Percentiles rank a stretch among this genome's conserved stretches.
Conservation (phyloP, 1,140 invertebrate genomes). For the Trichonephila clavipes region DNA sequence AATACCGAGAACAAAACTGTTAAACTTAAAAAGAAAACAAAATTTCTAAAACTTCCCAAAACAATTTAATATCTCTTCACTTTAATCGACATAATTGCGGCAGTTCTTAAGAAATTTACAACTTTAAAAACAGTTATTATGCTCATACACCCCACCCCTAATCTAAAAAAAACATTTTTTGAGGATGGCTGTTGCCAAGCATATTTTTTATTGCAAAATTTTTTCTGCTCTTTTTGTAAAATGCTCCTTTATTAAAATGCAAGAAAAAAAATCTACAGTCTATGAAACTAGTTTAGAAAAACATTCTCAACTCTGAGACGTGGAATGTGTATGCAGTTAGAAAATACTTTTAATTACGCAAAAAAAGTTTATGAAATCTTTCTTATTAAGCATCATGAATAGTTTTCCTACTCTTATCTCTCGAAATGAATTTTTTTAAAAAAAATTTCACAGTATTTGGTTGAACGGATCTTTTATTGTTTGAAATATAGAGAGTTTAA, state of each 20-base stretch:
- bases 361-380: slow-evolving; percentile 18
- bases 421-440: too few species aligned
- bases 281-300: neutral
- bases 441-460: too few species aligned
- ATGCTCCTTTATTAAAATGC: neutral
- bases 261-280: neutral
- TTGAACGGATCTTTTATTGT: too few species aligned
- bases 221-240: neutral
- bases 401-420: neutral
- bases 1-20: too few species aligned
- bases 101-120: neutral
- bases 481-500: too few species aligned
- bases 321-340: neutral
- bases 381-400: neutral
- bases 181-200: neutral
- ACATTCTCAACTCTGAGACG: neutral
- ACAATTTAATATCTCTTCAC: neutral
- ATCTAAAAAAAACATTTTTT: neutral
- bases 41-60: neutral
- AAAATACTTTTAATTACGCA: slow-evolving; percentile 7
- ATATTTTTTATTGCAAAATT: neutral
- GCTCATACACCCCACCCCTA: neutral
- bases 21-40: neutral
- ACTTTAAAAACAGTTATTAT: neutral
- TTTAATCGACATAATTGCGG: neutral